Evolutionary conservation across 1,140 invertebrate species (phyloP).

Genomic region (Drosophila mauritiana): DNA sequence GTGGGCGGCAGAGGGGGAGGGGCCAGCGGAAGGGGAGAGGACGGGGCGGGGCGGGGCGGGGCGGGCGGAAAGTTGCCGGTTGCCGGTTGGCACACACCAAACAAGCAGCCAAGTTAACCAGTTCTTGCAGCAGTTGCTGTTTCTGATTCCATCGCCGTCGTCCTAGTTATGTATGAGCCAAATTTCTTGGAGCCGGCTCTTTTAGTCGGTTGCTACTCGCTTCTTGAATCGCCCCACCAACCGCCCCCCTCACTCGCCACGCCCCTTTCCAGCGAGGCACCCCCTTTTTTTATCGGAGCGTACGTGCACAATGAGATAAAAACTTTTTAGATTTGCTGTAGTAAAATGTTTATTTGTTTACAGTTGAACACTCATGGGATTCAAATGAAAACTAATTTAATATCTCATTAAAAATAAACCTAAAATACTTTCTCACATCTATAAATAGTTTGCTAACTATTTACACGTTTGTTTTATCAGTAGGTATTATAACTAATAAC

Average conservation of each 20-base stretch:
- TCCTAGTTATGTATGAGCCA: constrained; percentile 77
- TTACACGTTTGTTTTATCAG: neutral
- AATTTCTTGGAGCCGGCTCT: constrained; percentile 72
- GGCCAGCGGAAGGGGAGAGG: constrained; percentile 7
- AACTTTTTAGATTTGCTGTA: no score
- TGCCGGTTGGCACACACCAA: constrained; percentile 63
- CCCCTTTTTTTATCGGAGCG: constrained; percentile 27
- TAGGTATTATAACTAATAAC: neutral
- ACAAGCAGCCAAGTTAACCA: constrained; percentile 65
- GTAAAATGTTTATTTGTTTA: neutral
- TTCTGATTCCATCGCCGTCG: constrained; percentile 41
- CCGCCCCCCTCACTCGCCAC: neutral
- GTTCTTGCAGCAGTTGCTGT: constrained; percentile 67
- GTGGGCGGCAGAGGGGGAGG: constrained; percentile 26
- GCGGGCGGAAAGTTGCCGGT: constrained; percentile 46
- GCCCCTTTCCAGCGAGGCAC: constrained; percentile 1
- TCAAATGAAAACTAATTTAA: neutral
- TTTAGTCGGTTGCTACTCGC: constrained; percentile 56
- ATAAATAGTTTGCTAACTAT: no score
- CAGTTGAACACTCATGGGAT: no score
- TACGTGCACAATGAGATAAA: constrained; percentile 50
- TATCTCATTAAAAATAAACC: neutral
- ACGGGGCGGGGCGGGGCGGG: constrained; percentile 6
- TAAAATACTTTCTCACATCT: no score
- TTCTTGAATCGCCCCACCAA: constrained; percentile 26